Evolutionary conservation across 2,113 vertebrate genomes (phyloP).

Genomic region (Rhinolophus sinicus): DNA sequence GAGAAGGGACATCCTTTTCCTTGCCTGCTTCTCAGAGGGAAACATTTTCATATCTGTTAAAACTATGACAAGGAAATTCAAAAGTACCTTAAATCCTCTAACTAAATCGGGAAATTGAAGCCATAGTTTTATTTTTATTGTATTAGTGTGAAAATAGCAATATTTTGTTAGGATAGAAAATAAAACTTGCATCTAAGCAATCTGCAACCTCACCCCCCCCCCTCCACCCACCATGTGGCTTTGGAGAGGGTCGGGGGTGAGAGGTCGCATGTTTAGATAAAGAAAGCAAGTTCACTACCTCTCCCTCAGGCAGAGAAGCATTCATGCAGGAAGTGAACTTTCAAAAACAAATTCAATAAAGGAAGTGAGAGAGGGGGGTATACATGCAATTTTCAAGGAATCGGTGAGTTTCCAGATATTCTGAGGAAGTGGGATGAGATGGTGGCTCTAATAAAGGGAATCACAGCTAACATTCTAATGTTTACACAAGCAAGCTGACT

Average conservation of each 20-base stretch:
- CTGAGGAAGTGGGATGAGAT: neutral
- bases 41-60: neutral
- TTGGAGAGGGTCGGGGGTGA: neutral
- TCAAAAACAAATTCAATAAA: constrained; percentile 58
- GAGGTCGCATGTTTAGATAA: neutral
- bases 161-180: neutral
- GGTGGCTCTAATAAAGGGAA: neutral
- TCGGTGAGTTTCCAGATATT: constrained; percentile 34
- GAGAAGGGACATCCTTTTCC: neutral
- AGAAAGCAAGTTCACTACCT: constrained; percentile 42
- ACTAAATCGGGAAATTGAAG: constrained; percentile 11
- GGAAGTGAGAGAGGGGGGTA: constrained; percentile 34
- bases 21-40: neutral
- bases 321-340: constrained; percentile 66
- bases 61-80: neutral
- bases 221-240: neutral
- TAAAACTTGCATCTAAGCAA: neutral
- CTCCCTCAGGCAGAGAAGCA: constrained; percentile 29
- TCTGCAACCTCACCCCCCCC: neutral
- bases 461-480: neutral
- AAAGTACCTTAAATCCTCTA: neutral
- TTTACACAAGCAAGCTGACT: neutral
- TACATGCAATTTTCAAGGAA: constrained; percentile 54
- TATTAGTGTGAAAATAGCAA: neutral
- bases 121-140: neutral